A percentile compares a stretch with the other conserved stretches of the same genome.
Conservation (phyloP, 1,140 invertebrate species). For the Pseudomyrmex sp. region DNA sequence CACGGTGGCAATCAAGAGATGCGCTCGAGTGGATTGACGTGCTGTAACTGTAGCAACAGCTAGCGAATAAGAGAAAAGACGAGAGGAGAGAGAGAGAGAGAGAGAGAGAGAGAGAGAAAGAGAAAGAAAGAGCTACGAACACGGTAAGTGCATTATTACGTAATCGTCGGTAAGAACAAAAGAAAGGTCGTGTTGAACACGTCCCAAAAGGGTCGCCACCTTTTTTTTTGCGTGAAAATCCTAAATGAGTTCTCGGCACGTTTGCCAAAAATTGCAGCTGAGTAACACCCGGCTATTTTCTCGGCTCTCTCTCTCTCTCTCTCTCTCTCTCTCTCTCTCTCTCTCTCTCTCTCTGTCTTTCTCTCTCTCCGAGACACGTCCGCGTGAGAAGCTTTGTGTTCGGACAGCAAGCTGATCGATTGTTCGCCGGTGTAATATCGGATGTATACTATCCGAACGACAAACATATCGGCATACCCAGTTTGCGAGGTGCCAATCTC, state of each 20-base stretch:
- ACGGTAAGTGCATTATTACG: not conserved
- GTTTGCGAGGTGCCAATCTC: constrained; percentile 27
- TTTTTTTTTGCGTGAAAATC: constrained; percentile 17
- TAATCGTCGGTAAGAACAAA: not conserved
- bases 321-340: not conserved
- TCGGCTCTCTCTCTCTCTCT: too few species aligned
- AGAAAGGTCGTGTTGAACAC: not conserved
- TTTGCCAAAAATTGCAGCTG: constrained; percentile 35
- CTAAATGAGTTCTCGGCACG: constrained; percentile 29
- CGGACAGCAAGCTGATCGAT: constrained; percentile 29
- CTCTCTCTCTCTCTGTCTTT: not conserved
- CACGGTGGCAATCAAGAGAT: not conserved
- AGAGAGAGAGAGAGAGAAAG: not conserved
- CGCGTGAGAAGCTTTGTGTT: constrained; percentile 29
- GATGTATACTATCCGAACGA: constrained; percentile 26
- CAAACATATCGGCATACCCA: constrained; percentile 37
- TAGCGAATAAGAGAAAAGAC: too few species aligned
- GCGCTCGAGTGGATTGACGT: not conserved
- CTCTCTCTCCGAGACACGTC: not conserved
- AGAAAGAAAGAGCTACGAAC: not conserved
- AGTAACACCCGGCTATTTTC: not conserved
- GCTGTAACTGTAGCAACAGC: not conserved
- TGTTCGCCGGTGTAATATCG: constrained; percentile 45
- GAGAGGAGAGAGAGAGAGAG: not conserved
- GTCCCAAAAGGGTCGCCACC: not conserved